Evolutionary conservation across 2,113 vertebrate genomes (phyloP).

Genomic region (Cavia aperea): DNA sequence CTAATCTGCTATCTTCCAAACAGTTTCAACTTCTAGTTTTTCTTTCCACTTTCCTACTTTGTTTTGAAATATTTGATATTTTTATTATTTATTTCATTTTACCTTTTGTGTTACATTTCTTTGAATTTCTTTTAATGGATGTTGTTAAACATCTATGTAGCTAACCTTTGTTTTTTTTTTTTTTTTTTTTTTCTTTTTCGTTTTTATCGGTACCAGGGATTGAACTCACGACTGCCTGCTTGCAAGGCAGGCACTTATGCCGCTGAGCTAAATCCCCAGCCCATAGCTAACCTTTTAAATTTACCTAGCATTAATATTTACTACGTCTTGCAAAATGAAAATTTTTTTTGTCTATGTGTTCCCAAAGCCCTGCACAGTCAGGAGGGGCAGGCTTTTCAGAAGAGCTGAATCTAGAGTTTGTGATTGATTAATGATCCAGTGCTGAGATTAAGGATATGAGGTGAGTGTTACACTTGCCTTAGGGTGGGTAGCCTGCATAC

Average conservation of each 20-base stretch:
- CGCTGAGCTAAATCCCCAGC: too few species aligned
- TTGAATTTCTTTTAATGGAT: background rate
- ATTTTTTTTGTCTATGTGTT: background rate
- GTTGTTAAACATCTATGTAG: background rate
- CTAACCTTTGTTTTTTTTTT: background rate
- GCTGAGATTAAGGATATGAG: background rate
- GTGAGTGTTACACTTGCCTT: background rate
- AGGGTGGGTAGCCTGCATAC: background rate
- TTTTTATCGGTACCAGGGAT: too few species aligned
- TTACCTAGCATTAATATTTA: background rate
- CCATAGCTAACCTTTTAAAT: background rate
- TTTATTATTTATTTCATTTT: background rate
- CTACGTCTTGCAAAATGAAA: background rate
- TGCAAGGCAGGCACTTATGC: too few species aligned
- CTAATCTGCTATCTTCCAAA: background rate
- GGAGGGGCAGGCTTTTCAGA: background rate
- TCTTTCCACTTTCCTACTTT: background rate
- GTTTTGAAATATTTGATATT: background rate
- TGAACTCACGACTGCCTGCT: too few species aligned
- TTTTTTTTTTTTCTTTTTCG: too few species aligned
- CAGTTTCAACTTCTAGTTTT: background rate
- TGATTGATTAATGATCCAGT: background rate
- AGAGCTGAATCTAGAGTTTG: background rate
- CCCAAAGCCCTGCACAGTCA: background rate
- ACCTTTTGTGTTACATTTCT: background rate